These are phyloP conservation scores for Gonioctena quinquepunctata DNA, from an alignment of 1,140 invertebrate species.

Conservation along the genomic window DNA sequence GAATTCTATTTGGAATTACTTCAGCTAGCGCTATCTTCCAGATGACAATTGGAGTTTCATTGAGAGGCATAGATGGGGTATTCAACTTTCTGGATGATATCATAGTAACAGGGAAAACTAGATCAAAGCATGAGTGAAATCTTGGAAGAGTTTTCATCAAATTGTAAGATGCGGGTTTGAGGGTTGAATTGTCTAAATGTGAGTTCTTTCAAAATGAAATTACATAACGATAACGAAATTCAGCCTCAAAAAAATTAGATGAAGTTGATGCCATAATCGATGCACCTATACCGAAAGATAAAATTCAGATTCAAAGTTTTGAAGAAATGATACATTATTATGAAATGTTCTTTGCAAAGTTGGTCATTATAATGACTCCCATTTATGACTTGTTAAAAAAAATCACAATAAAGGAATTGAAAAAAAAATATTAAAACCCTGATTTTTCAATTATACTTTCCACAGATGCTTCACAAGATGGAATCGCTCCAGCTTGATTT, in stretches of 20 bases:
- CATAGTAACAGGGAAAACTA: not conserved
- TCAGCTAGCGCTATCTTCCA: not conserved
- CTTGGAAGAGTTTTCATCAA: not conserved
- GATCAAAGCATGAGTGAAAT: not conserved
- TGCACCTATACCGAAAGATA: not conserved
- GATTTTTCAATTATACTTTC: no score
- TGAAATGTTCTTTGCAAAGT: not conserved
- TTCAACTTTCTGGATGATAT: not conserved
- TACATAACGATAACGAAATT: not conserved
- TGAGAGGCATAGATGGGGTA: not conserved
- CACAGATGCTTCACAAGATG: not conserved
- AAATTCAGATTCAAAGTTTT: not conserved
- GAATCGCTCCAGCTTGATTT: not conserved
- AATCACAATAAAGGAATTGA: not conserved
- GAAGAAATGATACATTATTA: not conserved
- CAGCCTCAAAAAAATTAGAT: not conserved
- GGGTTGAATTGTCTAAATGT: not conserved
- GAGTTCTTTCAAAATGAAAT: not conserved
- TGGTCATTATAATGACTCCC: not conserved
- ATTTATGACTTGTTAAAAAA: not conserved
- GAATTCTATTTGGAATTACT: not conserved
- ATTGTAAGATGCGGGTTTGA: not conserved
- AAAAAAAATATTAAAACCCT: not conserved
- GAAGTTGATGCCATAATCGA: not conserved
- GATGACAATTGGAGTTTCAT: not conserved